Percentiles rank a stretch among this genome's conserved stretches.
phyloP scores from a whole-genome alignment of 2,113 vertebrate species.

The Sylvia atricapilla region DNA sequence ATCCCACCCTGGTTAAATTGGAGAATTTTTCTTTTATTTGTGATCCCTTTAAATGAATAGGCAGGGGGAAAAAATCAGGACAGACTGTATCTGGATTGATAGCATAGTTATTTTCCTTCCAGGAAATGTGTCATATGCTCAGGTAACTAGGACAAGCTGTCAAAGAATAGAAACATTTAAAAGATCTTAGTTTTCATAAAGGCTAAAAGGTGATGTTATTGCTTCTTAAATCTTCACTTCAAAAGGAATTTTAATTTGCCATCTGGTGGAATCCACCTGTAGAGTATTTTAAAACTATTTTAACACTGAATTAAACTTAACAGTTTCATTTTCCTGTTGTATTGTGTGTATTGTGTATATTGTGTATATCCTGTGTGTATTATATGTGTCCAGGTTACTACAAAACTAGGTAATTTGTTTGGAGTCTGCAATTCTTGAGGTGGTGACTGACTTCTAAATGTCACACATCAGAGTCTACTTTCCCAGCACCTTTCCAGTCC shows the following conservation, averaged over 20 bases:
- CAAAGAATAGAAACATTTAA: background rate
- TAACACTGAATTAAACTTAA: background rate
- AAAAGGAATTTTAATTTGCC: background rate
- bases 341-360: background rate
- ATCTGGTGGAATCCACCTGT: background rate
- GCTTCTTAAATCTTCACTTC: background rate
- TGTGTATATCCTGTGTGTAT: no score
- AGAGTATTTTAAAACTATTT: background rate
- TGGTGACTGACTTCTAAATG: background rate
- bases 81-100: background rate
- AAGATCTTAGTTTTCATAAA: background rate
- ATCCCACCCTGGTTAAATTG: background rate
- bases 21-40: background rate
- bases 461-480: background rate
- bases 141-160: conserved; percentile 25
- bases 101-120: background rate
- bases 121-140: background rate
- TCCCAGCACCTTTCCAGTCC: background rate
- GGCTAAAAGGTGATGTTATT: background rate
- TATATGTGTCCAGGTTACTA: background rate
- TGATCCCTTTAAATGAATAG: background rate
- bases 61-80: background rate
- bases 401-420: background rate
- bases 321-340: background rate
- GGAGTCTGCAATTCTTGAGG: background rate